Evolutionary conservation across 53 echinoderm and acorn worm species (phyloP), one percentile per base, ranked within the genome.

Genomic region (Glandiceps talaboti): DNA sequence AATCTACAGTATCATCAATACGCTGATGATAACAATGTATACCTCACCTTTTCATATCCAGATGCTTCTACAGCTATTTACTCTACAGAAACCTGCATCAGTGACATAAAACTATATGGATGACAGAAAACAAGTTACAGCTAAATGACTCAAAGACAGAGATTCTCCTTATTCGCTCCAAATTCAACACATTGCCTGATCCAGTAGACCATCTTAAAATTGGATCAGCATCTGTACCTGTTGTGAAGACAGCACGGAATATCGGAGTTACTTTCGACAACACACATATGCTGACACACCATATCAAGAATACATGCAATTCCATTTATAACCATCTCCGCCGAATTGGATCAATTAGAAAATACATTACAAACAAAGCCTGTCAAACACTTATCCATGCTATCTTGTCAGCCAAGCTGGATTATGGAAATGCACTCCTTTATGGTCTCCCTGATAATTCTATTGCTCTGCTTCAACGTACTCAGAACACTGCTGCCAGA

Each of bases 81-180:
- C 27, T 77, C 32, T 74, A 31, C 32, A 31, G 82, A 83, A 80
- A 27, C 30, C 30, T 81, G 84, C 74, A 74, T 84, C 27, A 33
- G 20, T n/a, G 74, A 84, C 79, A 33, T 84, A 20, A 76, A 76
- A 32, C 26, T 14, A 31, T n/a, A n/a, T 87, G 84, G 84, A 87
- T 87, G 84, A 33, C 78, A 12, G 30, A 10, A 30, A 84, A 88
- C 45, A 78, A 73, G 31, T 74, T 88, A 27, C 81, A 89, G 31
- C 29, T 85, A 26, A 88, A 82, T 80, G 86, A 89, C 73, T 83
- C 85, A 26, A 86, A 86, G 74, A 89, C 86, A n/a, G 86, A 89
- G 79, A 33, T 86, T 29, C 81, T 90, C 28, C 74, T 86, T 26
- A 74, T 90, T 26, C 77, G 86, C n/a, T 81, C 86, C 73, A 81